phyloP scores from a whole-genome alignment of 2,888 invertebrate species.

The Zaprionus obscuricornis region DNA sequence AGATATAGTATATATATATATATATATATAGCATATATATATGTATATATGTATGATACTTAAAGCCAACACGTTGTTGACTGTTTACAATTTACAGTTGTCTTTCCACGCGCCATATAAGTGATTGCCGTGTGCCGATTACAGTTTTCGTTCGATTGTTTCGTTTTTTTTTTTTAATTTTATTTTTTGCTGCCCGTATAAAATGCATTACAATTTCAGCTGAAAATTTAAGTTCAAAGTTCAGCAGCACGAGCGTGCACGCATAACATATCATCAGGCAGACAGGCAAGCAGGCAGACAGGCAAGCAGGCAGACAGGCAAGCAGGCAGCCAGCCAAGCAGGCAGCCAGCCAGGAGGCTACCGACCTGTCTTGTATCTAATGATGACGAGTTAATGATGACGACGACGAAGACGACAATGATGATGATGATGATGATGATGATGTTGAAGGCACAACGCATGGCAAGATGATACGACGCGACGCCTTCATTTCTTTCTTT shows the following conservation, averaged over 20 bases:
- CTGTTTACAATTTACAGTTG: slow-evolving; percentile 51
- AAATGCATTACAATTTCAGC: slow-evolving; percentile 30
- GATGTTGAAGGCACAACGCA: too few relatives aligned
- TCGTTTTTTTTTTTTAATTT: too few relatives aligned
- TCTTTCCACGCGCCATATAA: slow-evolving; percentile 56
- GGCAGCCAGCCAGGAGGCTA: too few relatives aligned
- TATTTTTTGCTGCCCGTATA: slow-evolving; percentile 31
- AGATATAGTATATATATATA: slow-evolving; percentile 1
- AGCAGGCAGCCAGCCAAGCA: too few relatives aligned
- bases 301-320: too few relatives aligned
- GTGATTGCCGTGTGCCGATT: slow-evolving; percentile 67
- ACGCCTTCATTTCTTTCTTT: too few relatives aligned
- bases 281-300: too few relatives aligned
- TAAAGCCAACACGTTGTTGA: slow-evolving; percentile 33
- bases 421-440: too few relatives aligned
- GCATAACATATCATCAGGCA: slow-evolving; percentile 9
- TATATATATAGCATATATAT: neutral
- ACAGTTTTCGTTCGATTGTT: too few relatives aligned
- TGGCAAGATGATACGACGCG: too few relatives aligned
- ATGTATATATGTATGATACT: neutral
- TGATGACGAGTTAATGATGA: too few relatives aligned
- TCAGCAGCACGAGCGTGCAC: slow-evolving; percentile 21
- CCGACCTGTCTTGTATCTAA: too few relatives aligned
- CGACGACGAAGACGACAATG: neutral
- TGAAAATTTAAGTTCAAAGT: slow-evolving; percentile 49